Percentiles rank a stretch among this genome's conserved stretches.
These are phyloP conservation scores for Acleris emargana DNA, from an alignment of 2,888 invertebrate species.

Conservation along the genomic window DNA sequence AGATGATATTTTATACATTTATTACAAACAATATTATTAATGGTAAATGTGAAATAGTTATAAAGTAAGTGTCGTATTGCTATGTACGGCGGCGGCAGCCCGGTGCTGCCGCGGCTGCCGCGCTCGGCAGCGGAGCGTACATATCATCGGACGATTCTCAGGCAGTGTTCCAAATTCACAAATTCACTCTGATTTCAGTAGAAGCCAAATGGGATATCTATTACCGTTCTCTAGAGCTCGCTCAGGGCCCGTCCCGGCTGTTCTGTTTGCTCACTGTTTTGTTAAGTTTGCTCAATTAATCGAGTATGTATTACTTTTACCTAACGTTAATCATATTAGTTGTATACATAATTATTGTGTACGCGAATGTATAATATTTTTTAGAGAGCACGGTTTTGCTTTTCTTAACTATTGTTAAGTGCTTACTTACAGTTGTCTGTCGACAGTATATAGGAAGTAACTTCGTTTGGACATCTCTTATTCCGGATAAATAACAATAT, in stretches of 20 bases:
- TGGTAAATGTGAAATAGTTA: slow-evolving; percentile 80
- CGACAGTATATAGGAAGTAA: slow-evolving; percentile 42
- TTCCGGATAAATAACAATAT: slow-evolving; percentile 38
- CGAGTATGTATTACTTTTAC: slow-evolving; percentile 65
- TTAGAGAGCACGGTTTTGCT: slow-evolving; percentile 81
- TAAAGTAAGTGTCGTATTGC: slow-evolving; percentile 71
- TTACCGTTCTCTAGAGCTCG: too few species aligned
- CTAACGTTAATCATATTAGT: slow-evolving; percentile 66
- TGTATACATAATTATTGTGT: slow-evolving; percentile 59
- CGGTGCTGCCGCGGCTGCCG: slow-evolving; percentile 45
- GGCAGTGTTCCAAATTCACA: slow-evolving; percentile 62
- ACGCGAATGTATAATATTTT: slow-evolving; percentile 69
- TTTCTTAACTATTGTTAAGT: slow-evolving; percentile 76
- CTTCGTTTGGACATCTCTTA: slow-evolving; percentile 44
- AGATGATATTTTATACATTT: slow-evolving; percentile 85
- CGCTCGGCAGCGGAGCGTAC: slow-evolving; percentile 55
- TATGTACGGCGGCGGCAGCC: slow-evolving; percentile 56
- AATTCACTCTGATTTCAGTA: slow-evolving; percentile 26
- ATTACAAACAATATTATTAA: slow-evolving; percentile 83
- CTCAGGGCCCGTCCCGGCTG: slow-evolving; percentile 46
- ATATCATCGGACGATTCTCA: slow-evolving; percentile 69
- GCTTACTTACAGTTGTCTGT: slow-evolving; percentile 51
- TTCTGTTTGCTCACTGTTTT: slow-evolving; percentile 78
- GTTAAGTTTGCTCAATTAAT: slow-evolving; percentile 82
- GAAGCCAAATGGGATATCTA: slow-evolving; percentile 11